These are phyloP conservation scores for Tineola bisselliella DNA, from an alignment of 2,888 invertebrate species.

Conservation along the genomic window DNA sequence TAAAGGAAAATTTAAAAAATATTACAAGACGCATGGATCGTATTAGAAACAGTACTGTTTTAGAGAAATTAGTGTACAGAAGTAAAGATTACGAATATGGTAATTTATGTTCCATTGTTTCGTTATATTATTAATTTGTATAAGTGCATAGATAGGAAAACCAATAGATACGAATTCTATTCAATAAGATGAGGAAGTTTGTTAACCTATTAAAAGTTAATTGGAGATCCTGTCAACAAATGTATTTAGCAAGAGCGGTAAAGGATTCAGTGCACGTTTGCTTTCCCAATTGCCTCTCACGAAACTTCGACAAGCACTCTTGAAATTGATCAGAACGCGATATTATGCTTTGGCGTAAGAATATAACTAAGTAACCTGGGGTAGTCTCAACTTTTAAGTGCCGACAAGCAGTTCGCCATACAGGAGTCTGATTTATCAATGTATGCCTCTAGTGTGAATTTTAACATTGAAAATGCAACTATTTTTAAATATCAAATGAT, in stretches of 20 bases:
- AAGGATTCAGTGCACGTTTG: constrained; percentile 4
- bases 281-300: constrained; percentile 2
- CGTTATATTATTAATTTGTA: too few relatives aligned
- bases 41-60: constrained; percentile 39
- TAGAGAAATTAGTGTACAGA: constrained; percentile 37
- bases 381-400: too few relatives aligned
- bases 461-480: too few relatives aligned
- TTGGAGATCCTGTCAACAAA: constrained; percentile 2
- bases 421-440: too few relatives aligned
- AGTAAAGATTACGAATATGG: constrained; percentile 61
- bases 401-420: too few relatives aligned
- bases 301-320: not conserved
- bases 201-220: not conserved
- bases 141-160: too few relatives aligned
- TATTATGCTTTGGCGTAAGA: not conserved
- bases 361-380: too few relatives aligned
- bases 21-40: constrained; percentile 53
- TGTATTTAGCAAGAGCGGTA: not conserved
- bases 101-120: constrained; percentile 21
- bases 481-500: too few relatives aligned
- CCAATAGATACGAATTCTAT: too few relatives aligned
- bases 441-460: too few relatives aligned
- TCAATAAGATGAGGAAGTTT: not conserved
- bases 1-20: constrained; percentile 52
- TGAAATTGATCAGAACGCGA: not conserved